Percentiles rank a stretch among this genome's conserved stretches.
phyloP scores from a whole-genome alignment of 2,797 vertebrate genomes.

The Enteromius anoplus region DNA sequence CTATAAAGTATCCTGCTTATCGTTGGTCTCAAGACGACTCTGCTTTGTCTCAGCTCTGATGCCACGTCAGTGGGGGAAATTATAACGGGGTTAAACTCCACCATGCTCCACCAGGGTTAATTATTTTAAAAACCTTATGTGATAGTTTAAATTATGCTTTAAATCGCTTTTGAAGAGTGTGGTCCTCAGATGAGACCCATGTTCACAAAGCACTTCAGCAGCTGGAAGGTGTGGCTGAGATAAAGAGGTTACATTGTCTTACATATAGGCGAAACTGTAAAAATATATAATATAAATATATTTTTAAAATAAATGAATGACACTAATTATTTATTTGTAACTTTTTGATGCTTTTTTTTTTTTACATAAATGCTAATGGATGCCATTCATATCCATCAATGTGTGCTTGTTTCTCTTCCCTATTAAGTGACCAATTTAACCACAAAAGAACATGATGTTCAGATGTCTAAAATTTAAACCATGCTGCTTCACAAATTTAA shows the following conservation, averaged over 20 bases:
- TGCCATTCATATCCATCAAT: background rate
- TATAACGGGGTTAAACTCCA: background rate
- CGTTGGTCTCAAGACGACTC: background rate
- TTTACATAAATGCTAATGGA: background rate
- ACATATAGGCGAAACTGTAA: background rate
- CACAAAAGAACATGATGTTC: constrained; percentile 53
- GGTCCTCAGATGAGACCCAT: background rate
- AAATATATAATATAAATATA: too few species aligned
- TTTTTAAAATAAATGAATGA: too few species aligned
- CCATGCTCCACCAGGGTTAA: background rate
- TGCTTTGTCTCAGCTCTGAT: constrained; percentile 15
- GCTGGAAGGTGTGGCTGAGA: constrained; percentile 62
- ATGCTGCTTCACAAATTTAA: background rate
- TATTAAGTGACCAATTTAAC: background rate
- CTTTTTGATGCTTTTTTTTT: background rate
- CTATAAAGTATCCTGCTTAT: background rate
- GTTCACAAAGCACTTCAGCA: background rate
- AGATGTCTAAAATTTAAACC: background rate
- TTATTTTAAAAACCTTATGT: background rate
- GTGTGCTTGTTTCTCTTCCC: constrained; percentile 7
- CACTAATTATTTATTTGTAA: too few species aligned
- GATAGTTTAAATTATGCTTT: background rate
- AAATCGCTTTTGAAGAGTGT: background rate
- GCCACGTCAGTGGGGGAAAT: constrained; percentile 33
- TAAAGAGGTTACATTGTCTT: background rate